Base-by-base conservation (phyloP, 2,113 vertebrate genomes). In the Coryphaenoides rupestris region DNA sequence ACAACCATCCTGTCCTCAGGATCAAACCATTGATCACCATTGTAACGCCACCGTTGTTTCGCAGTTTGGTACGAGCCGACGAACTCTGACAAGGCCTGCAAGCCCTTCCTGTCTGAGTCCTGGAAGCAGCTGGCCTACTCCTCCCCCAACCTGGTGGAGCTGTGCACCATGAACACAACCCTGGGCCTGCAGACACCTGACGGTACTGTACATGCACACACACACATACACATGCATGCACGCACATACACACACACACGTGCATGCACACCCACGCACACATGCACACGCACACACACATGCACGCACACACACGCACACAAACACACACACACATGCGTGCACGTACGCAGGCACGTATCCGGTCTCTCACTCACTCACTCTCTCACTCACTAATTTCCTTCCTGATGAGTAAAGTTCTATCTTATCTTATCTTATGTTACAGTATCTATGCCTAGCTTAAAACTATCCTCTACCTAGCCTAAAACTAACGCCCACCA, bases 1-100 rank as follows among this genome's bases (percentile, higher is more conserved):
- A n/a, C n/a, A n/a, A 40, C 33, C 13, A 40, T 40, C 13, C 9
- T 40, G 33, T 12, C 33, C 33, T 2, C 4, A 40, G 33, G 33
- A 40, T 40, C 33, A 40, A 40, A 12, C 45, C 14, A 19, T 16
- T 80, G 33, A 40, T 12, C 33, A 40, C 33, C 33, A 40, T 10
- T 40, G 33, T 40, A 40, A 40, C 7, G 33, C 13, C 2, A 40
- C 33, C 9, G 33, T 40, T 7, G 63, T 80, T 16, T 87, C 81
- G 63, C 84, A 96, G 95, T 96, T 75, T 95, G 92, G 88, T 96
- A 90, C 22, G 94, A 96, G 78, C 94, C 95, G 0, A 95, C 95
- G 2, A 91, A 94, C 81, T 75, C 87, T 69, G 89, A 91, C 74
- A 95, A 94, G 72, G 94, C 94, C 19, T 85, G 87, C 9, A 96